Percentiles rank a stretch among this genome's conserved stretches.
Evolutionary conservation across 2,113 vertebrate genomes (phyloP).

Genomic region (Myrmecophaga tridactyla): DNA sequence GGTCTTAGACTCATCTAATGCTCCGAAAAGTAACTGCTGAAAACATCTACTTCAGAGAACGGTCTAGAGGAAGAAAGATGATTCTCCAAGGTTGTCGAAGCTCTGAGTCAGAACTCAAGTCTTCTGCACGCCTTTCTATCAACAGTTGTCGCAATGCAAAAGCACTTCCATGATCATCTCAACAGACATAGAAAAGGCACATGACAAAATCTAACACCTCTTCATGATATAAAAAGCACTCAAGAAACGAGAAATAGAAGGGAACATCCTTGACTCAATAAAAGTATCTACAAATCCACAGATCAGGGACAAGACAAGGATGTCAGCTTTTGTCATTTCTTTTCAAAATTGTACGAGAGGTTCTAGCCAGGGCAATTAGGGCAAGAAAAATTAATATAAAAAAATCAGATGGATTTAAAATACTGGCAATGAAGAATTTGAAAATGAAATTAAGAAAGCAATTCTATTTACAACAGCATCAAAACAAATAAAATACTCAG

Average conservation of each 20-base stretch:
- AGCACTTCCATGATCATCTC: background rate
- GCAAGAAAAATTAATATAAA: background rate
- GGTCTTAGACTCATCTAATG: background rate
- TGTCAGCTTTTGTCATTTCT: background rate
- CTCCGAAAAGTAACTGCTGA: background rate
- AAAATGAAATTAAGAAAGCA: background rate
- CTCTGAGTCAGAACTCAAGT: background rate
- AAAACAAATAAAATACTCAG: background rate
- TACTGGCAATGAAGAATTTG: background rate
- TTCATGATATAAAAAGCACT: background rate
- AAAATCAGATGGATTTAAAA: background rate
- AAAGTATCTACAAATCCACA: background rate
- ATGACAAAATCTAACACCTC: background rate
- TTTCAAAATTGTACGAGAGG: background rate
- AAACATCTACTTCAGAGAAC: background rate
- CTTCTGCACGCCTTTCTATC: background rate
- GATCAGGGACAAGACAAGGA: background rate
- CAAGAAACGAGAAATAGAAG: background rate
- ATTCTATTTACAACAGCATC: background rate
- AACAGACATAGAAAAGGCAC: background rate
- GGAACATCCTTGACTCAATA: background rate
- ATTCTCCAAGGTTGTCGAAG: background rate
- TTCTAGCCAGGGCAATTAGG: background rate
- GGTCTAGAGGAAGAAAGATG: background rate
- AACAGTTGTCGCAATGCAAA: background rate